Evolutionary conservation across 2,888 invertebrate species (phyloP), one percentile per base, ranked within the genome.

Genomic region (Merodon equestris): DNA sequence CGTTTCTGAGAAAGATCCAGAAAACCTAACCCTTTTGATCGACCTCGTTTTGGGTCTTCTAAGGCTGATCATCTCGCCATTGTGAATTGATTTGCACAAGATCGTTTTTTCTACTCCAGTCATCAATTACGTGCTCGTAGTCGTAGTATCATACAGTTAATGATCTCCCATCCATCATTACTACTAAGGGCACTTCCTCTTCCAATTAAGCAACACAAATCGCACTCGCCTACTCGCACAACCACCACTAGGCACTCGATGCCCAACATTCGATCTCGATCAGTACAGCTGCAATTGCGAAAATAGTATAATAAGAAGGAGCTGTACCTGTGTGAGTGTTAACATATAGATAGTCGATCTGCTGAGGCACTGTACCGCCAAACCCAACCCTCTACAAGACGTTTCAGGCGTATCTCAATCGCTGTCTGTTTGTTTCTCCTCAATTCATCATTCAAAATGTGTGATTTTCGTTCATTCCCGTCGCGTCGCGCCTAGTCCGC

Each of bases 161-260:
- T 61, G 67, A 36, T 57, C 72, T 67, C 61, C 10, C 57, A 61
- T 77, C 47, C 61, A 67, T 77, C 40, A 53, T 50, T 27, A 36
- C 57, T 61, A 61, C 48, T 77, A 61, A 72, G 66, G 61, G 67
- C 67, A 77, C 61, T 72, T 77, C 66, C 60, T 67, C 61, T 77
- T 51, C 66, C 15, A 57, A 61, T 71, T 60, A 44, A 45, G 66
- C 67, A 53, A 56, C 74, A 42, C 56, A 67, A 53, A 57, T 47
- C 57, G 51, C 61, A 27, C 27, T 27, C 27, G 27, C 7, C 7
- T 27, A 27, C 27, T 27, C 27, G 27, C 7, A 27, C 27, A 7
- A 4, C 27, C 27, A 27, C 27, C 27, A 18, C 17, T 57, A 61
- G 66, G 60, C 9, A n/a, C 56, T 50, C 57, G n/a, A n/a, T n/a